phyloP scores from a whole-genome alignment of 2,113 vertebrate species.

The Hemichromis elongatus region DNA sequence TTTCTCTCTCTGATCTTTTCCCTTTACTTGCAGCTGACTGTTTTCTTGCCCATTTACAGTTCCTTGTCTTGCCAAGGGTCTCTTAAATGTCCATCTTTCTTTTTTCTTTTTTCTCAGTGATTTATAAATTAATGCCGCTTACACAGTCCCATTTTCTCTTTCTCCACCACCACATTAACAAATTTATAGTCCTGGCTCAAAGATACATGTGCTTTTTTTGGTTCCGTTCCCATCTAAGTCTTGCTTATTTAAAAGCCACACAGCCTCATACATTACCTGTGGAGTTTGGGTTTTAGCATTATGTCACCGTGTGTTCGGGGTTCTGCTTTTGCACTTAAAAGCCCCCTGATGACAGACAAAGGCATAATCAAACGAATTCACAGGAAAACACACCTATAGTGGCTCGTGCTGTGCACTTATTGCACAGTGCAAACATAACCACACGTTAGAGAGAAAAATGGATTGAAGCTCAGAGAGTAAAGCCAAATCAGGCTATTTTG shows the following conservation, averaged over 20 bases:
- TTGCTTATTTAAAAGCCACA: conserved; percentile 63
- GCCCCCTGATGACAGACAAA: conserved; percentile 69
- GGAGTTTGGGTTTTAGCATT: conserved; percentile 41
- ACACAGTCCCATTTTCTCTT: conserved; percentile 31
- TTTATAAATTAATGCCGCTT: conserved; percentile 8
- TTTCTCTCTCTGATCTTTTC: background rate
- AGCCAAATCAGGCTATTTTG: background rate
- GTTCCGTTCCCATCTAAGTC: conserved; percentile 57
- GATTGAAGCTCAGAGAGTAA: background rate
- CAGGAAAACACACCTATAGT: conserved; percentile 20
- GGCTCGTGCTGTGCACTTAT: background rate
- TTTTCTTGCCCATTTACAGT: background rate
- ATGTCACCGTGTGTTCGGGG: conserved; percentile 55
- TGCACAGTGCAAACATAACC: conserved; percentile 13
- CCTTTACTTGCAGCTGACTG: background rate
- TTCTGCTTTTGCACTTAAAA: conserved; percentile 69
- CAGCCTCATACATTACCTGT: conserved; percentile 63
- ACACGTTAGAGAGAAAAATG: background rate
- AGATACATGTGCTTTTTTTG: conserved; percentile 68
- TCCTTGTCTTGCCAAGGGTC: background rate
- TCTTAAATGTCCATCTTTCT: background rate
- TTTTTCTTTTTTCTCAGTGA: background rate
- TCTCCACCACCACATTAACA: conserved; percentile 35
- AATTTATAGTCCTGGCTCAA: conserved; percentile 19
- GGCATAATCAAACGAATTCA: conserved; percentile 61